Percentiles rank a stretch among this genome's conserved stretches.
Evolutionary conservation across 2,113 vertebrate species (phyloP).

Genomic region (Bubo scandiacus): DNA sequence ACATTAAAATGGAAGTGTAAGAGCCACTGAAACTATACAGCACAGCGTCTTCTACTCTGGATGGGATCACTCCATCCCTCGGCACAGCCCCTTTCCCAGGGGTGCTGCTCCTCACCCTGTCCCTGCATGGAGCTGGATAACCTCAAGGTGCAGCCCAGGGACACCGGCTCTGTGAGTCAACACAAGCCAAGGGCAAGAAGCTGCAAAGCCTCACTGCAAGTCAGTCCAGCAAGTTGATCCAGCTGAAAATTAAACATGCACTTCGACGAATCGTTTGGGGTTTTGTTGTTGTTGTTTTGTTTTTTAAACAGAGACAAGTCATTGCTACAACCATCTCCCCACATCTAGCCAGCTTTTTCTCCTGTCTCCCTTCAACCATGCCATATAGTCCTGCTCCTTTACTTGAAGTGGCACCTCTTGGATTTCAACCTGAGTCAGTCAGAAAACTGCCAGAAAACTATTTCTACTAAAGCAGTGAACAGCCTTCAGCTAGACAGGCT

Average conservation of each 20-base stretch:
- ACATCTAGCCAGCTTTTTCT: not conserved
- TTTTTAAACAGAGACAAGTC: not conserved
- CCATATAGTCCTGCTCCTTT: not conserved
- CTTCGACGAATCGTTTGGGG: not conserved
- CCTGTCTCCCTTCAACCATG: not conserved
- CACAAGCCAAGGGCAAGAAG: not conserved
- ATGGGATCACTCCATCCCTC: rapidly evolving
- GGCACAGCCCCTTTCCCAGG: rapidly evolving
- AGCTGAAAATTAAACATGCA: not conserved
- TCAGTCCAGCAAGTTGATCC: not conserved
- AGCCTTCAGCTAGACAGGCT: not conserved
- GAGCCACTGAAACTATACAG: rapidly evolving
- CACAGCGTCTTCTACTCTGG: rapidly evolving
- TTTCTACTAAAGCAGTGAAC: not conserved
- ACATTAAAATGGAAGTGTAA: rapidly evolving
- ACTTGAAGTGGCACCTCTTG: not conserved
- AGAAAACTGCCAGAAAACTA: not conserved
- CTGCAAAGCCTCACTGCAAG: not conserved
- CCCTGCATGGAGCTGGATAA: not conserved
- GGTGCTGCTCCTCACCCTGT: not conserved
- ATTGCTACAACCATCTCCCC: not conserved
- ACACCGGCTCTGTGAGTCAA: not conserved
- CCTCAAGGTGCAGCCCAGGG: not conserved
- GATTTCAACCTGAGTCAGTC: not conserved
- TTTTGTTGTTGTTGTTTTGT: not conserved